Base-by-base conservation (phyloP, 2,113 vertebrate species). In the Castor canadensis region DNA sequence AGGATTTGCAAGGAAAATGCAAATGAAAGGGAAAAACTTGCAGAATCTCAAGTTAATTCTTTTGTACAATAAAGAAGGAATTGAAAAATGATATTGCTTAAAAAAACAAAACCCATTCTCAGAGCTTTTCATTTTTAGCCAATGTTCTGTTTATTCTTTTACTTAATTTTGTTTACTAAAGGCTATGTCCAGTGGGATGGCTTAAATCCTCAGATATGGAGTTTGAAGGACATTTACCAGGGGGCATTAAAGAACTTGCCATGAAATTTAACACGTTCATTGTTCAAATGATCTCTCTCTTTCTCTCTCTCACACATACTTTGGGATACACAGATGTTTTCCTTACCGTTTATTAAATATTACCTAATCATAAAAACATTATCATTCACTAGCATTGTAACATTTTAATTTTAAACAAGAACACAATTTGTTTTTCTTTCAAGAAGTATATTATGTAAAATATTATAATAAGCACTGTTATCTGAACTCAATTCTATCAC, bases 161-260 rank as follows among this genome's bases (percentile, higher is more conserved):
- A 69, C 77, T 85, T 83, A 77, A 52, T 62, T 91, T 94, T 87
- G 40, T 47, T 71, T 89, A 47, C 6, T 71, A 88, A 81, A 40
- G 1, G 10, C 75, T 72, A 73, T 17, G 71, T 45, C 83, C 9
- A 45, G 0, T 17, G 84, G 4, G 5, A 19, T 64, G 26, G 6
- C 24, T 9, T 47, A 54, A 4, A 43, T 24, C 30, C 26, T 60
- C 47, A 77, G 16, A 30, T 45, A 12, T 3, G 72, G 35, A 77
- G 8, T 32, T 7, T 72, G 80, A 73, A 60, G 28, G 24, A 54
- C 16, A 54, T 85, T 67, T 52, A 38, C 35, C 17, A n/a, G 62
- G 26, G 3, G 10, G 1, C 15, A 60, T 81, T 45, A 71, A 69
- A 16, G 30, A 64, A 94, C 64, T 71, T 58, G n/a, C 3, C 16